Evolutionary conservation across 2,888 invertebrate species (phyloP), one percentile per base, ranked within the genome.

Genomic region (Galerucella nymphaeae): DNA sequence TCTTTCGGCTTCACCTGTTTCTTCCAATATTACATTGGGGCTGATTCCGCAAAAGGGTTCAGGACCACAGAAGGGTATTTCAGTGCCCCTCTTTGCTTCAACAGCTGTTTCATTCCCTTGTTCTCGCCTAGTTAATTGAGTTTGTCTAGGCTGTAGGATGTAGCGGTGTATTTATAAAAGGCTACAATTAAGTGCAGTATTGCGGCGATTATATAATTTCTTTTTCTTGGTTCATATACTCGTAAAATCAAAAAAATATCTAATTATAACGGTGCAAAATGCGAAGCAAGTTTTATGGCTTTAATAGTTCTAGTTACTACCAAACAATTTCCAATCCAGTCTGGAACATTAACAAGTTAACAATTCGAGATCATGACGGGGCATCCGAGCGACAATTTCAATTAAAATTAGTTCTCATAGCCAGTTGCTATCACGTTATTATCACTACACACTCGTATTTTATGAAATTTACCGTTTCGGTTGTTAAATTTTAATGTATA

Each of bases 391-490:
- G 61, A 16, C 61, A 18, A 62, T 41, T 62, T 62, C 42, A 62
- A 42, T 62, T 62, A 62, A 62, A 66, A 66, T 66, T 66, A 66
- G 58, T 66, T 59, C 66, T 42, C 53, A 53, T 38, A 16, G 13
- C 23, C 38, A 41, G 8, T n/a, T 14, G 45, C 57, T 41, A 57
- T 16, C 66, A 42, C 57, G 66, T 66, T 66, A 66, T 57, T 13
- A 65, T 20, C 42, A 23, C 42, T 42, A 61, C 42, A 61, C 13
- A 41, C 41, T 41, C 58, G 58, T 58, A 14, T 38, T 59, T 59
- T 30, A 59, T n/a, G 30, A 38, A 59, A 14, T 59, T 59, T 38
- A 59, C 30, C 14, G 59, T 62, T 41, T 42, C 13, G 18, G 41
- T 42, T 38, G 18, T 62, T 11, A 62, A 62, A 10, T 62, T 62